These are phyloP conservation scores for Macrostomum lignano DNA, from an alignment of 1,140 invertebrate genomes.

Conservation along the genomic window DNA sequence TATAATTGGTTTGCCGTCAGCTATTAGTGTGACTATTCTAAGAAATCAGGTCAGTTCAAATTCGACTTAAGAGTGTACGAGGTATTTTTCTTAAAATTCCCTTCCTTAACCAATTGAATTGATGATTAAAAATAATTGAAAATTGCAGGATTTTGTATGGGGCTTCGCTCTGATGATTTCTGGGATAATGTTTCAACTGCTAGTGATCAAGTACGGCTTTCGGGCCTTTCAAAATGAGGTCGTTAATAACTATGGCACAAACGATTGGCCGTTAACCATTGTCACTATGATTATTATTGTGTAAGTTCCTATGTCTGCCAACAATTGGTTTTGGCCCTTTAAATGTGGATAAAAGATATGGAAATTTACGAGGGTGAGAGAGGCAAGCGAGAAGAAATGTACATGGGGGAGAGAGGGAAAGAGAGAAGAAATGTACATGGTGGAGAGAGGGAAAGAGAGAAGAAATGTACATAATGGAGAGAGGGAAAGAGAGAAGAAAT, in stretches of 20 bases:
- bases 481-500: too few species aligned
- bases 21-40: background rate
- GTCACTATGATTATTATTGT: slow-evolving; percentile 13
- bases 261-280: slow-evolving; percentile 14
- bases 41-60: background rate
- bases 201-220: slow-evolving; percentile 13
- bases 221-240: slow-evolving; percentile 9
- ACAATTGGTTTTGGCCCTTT: background rate
- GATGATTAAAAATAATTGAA: too few species aligned
- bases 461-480: too few species aligned
- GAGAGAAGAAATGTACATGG: too few species aligned
- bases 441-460: too few species aligned
- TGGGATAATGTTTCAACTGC: slow-evolving; percentile 12
- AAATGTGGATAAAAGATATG: too few species aligned
- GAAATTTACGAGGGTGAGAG: too few species aligned
- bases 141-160: slow-evolving; percentile 19
- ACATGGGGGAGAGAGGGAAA: too few species aligned
- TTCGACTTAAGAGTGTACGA: too few species aligned
- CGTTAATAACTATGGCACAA: slow-evolving; percentile 13
- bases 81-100: background rate
- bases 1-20: background rate
- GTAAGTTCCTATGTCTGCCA: slow-evolving; percentile 11
- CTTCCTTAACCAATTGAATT: too few species aligned
- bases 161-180: slow-evolving; percentile 15
- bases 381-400: too few species aligned